phyloP scores from a whole-genome alignment of 2,113 vertebrate genomes.

The Hipposideros armiger region DNA sequence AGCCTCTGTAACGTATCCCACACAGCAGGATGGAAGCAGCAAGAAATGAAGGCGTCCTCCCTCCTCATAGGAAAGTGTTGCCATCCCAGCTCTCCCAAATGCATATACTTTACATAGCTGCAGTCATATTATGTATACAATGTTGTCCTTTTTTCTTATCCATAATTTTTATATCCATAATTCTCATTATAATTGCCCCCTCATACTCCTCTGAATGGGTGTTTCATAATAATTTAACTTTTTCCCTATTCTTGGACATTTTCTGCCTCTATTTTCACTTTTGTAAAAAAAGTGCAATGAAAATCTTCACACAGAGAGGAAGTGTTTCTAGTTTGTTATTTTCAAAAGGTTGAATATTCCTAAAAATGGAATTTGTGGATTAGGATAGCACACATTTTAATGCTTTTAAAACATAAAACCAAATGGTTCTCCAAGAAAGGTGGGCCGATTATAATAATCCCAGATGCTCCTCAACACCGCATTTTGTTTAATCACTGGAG shows the following conservation, averaged over 20 bases:
- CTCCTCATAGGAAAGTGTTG: neutral
- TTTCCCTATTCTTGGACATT: neutral
- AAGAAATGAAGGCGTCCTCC: neutral
- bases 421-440: neutral
- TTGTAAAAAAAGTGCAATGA: neutral
- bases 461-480: neutral
- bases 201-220: neutral
- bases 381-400: neutral
- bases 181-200: neutral
- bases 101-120: neutral
- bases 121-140: neutral
- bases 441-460: neutral
- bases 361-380: neutral
- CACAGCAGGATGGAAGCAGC: neutral
- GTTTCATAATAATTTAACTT: neutral
- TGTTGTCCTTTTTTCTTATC: neutral
- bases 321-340: neutral
- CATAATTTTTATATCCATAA: neutral
- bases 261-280: neutral
- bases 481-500: neutral
- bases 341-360: neutral
- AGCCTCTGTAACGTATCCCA: neutral
- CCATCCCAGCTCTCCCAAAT: neutral
- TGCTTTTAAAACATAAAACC: neutral
- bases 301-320: neutral